phyloP scores from a whole-genome alignment of 2,888 invertebrate species.

The Apamea crenata region DNA sequence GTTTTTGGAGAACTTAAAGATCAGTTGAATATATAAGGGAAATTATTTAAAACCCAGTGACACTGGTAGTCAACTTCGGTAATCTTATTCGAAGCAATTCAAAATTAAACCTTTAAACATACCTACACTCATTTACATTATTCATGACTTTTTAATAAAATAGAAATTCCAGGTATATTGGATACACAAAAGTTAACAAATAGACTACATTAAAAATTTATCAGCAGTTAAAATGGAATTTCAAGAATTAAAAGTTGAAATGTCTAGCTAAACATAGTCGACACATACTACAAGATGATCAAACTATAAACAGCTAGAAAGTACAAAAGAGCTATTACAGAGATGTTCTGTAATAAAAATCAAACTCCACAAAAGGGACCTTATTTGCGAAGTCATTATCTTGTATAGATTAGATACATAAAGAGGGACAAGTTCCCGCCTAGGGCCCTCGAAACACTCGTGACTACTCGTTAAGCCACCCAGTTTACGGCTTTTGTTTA shows the following conservation, averaged over 20 bases:
- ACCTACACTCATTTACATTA: background rate
- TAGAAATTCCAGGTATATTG: slow-evolving; percentile 11
- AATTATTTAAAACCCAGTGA: background rate
- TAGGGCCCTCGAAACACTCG: slow-evolving; percentile 51
- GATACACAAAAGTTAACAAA: slow-evolving; percentile 14
- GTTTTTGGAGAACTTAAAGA: slow-evolving; percentile 2
- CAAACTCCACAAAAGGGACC: slow-evolving; percentile 53
- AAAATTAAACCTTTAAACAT: slow-evolving; percentile 1
- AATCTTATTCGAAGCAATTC: background rate
- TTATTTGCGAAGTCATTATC: slow-evolving; percentile 71
- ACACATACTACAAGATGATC: background rate
- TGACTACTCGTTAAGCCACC: slow-evolving; percentile 75
- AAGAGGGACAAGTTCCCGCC: slow-evolving; percentile 69
- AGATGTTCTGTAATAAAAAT: slow-evolving; percentile 55
- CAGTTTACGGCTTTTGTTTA: slow-evolving; percentile 79
- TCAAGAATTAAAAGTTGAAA: background rate
- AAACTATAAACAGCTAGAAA: slow-evolving; percentile 21
- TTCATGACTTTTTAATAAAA: slow-evolving; percentile 26
- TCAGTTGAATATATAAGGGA: background rate
- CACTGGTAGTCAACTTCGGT: background rate
- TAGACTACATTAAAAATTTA: background rate
- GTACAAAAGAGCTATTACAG: slow-evolving; percentile 15
- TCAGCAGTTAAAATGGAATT: slow-evolving; percentile 15
- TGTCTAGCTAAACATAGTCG: background rate
- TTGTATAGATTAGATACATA: slow-evolving; percentile 73